Base-by-base conservation (phyloP, 2,113 vertebrate genomes). In the Pedionomus torquatus region DNA sequence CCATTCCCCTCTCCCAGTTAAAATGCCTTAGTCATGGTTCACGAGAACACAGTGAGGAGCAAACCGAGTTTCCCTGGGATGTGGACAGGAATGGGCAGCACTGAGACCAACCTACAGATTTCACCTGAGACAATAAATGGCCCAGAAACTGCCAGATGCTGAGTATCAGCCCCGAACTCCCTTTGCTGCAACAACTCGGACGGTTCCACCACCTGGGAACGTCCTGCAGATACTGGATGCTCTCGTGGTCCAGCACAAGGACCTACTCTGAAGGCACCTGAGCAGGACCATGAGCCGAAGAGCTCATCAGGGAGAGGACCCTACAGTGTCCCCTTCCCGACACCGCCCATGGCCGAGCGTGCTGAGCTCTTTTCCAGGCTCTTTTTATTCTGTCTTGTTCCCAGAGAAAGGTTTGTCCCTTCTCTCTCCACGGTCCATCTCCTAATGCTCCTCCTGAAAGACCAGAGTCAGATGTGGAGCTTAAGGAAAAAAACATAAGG, bases 401-500 rank as follows among this genome's bases (percentile, higher is more conserved):
- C 37, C 21, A 44, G 35, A 66, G 60, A 23, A 66, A 51, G 51
- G 35, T n/a, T n/a, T 23, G 52, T 13, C 54, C 51, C 63, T 58
- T 10, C 35, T 17, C 70, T 30, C 13, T 30, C 46, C 13, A 1
- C n/a, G 5, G 7, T 13, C 79, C 54, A 16, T 18, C 25, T 48
- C 43, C 52, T 9, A 39, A 31, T 1, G 2, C 39, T 49, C 43
- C 49, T 71, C 31, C 49, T 15, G 37, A 65, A n/a, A 39, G 39
- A 30, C 15, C 9, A 37, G 57, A 11, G 11, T 18, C 64, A 64
- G 13, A 70, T 1, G 13, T 5, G 35, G 75, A 66, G 28, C 44
- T 41, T 12, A 46, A 1, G 0, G 0, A 2, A 37, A 17, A 15
- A 30, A 19, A 1, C 37, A 3, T 8, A 1, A n/a, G 13, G 31